A percentile compares a stretch with the other conserved stretches of the same genome.
Evolutionary conservation across 2,113 vertebrate species (phyloP).

Genomic region (Oriolus oriolus): DNA sequence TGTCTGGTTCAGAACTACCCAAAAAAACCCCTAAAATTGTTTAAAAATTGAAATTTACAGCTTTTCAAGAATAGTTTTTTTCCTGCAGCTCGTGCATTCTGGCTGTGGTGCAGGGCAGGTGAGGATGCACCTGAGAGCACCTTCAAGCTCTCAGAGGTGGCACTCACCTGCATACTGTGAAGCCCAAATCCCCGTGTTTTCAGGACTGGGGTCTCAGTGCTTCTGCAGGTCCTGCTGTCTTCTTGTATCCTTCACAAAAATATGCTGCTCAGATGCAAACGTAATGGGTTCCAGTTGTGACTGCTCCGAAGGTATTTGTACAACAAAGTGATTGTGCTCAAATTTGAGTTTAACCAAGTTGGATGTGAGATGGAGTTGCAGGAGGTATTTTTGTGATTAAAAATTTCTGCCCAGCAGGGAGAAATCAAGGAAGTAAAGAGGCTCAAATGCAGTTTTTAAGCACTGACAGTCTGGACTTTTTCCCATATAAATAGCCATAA

Average conservation of each 20-base stretch:
- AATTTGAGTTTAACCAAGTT: background rate
- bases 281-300: background rate
- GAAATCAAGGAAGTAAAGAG: slow-evolving; percentile 23
- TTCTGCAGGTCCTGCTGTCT: background rate
- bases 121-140: background rate
- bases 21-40: background rate
- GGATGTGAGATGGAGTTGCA: background rate
- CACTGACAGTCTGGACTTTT: background rate
- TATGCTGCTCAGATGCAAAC: background rate
- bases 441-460: background rate
- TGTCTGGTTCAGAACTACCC: background rate
- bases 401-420: slow-evolving; percentile 19
- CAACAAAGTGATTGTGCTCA: background rate
- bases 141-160: background rate
- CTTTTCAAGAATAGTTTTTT: background rate
- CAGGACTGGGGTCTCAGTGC: background rate
- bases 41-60: fast-evolving
- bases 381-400: slow-evolving; percentile 30
- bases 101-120: no score
- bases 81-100: background rate
- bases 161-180: background rate
- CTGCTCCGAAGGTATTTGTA: background rate
- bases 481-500: slow-evolving; percentile 15
- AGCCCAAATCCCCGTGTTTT: fast-evolving
- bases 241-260: background rate